Evolutionary conservation across 23 tunicate genomes (phyloP), one percentile per base, ranked within the genome.

Genomic region (Diplosoma virens): DNA sequence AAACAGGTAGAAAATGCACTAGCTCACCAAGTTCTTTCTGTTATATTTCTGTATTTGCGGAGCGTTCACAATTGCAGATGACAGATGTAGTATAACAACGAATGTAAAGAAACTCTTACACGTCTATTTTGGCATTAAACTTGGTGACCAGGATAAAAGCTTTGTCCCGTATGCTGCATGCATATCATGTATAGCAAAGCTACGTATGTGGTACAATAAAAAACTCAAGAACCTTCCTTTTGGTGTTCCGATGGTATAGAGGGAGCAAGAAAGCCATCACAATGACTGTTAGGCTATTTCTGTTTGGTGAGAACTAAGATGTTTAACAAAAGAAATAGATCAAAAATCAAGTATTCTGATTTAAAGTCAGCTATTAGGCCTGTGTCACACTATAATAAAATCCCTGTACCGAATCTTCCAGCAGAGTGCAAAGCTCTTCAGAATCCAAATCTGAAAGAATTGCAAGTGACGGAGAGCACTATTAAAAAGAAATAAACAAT

Each of bases 181-280:
- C 71, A 30, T 17, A 33, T 59, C 69, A 7, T 76, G 79, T 73
- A 25, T 41, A 76, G 17, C 52, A 30, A 35, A 35, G 30, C 71
- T 76, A 76, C 53, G 61, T 25, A 48, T 47, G 60, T 76, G 81
- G 81, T 35, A 32, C 53, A n/a, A 76, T 4, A 53, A 59, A 76
- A 76, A 59, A 76, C 50, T n/a, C 30, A 58, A 58, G 50, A 59
- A 30, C 50, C 50, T 76, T 33, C 81, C 70, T 58, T 76, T 76
- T 59, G 69, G 70, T n/a, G 81, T 76, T 29, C 81, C 81, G 11
- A 59, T 76, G 81, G 69, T 76, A n/a, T 76, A 70, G 81, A 58
- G 70, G 21, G 81, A 76, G 71, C 67, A 58, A 58, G 3, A 34
- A 56, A 1, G 59, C 53, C 81, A 76, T 59, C 30, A 20, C 30